These are phyloP conservation scores for Cantharis nigra DNA, from an alignment of 2,888 invertebrate species.

Conservation along the genomic window DNA sequence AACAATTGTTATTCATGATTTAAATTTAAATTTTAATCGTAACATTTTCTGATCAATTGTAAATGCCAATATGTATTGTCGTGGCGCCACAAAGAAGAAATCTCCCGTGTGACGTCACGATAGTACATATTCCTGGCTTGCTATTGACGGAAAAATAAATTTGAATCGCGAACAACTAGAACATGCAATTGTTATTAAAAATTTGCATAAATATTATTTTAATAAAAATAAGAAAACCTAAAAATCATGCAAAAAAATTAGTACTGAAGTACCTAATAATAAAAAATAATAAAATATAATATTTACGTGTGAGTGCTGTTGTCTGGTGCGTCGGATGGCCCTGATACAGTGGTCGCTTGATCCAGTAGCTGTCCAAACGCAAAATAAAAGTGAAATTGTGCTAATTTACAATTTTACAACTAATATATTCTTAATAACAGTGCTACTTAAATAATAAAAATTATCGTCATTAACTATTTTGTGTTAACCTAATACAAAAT, in stretches of 20 bases:
- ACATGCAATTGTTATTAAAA: no score
- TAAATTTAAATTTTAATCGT: no score
- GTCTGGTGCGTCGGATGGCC: slow-evolving; percentile 59
- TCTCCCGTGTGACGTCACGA: no score
- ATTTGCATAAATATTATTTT: no score
- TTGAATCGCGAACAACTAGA: no score
- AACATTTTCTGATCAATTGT: no score
- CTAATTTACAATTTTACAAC: slow-evolving; percentile 37
- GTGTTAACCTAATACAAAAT: neutral
- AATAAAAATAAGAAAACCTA: neutral
- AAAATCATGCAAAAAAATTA: neutral
- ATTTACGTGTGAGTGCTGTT: slow-evolving; percentile 67
- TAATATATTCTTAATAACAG: slow-evolving; percentile 36
- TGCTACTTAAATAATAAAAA: slow-evolving; percentile 40
- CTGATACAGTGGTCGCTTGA: slow-evolving; percentile 63
- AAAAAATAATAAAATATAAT: slow-evolving; percentile 51
- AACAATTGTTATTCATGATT: no score
- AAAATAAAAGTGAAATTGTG: slow-evolving; percentile 60
- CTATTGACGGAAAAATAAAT: no score
- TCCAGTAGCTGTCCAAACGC: slow-evolving; percentile 73
- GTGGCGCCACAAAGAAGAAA: no score
- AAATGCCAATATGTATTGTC: no score
- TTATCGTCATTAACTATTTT: neutral
- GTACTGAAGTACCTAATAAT: neutral
- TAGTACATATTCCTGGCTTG: no score